Percentiles rank a stretch among this genome's conserved stretches.
Evolutionary conservation across 92 coral and sea anemone species (phyloP).

Genomic region (Porites lobata): DNA sequence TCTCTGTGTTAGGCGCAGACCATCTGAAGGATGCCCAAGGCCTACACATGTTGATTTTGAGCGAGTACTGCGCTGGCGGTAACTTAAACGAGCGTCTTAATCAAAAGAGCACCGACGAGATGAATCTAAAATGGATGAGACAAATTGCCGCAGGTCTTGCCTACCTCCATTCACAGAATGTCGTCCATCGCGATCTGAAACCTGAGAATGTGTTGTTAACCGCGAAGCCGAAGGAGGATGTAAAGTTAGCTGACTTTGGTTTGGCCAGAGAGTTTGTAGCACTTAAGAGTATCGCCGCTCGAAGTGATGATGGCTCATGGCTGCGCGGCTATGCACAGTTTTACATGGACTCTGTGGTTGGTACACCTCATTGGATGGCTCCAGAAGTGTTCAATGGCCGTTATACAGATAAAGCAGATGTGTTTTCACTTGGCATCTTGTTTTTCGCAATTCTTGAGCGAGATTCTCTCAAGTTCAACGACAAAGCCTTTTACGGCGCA

Average conservation of each 20-base stretch:
- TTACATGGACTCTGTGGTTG: conserved; percentile 61
- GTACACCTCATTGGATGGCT: neutral
- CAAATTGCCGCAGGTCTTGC: conserved; percentile 83
- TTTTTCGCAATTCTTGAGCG: too few species aligned
- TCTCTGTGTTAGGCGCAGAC: too few species aligned
- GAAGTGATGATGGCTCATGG: conserved; percentile 14
- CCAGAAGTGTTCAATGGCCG: too few species aligned
- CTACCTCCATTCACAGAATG: conserved; percentile 69
- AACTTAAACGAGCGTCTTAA: conserved; percentile 73
- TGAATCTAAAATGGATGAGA: conserved; percentile 83
- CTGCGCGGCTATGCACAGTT: neutral
- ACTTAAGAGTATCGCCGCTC: conserved; percentile 33
- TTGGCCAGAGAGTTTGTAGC: conserved; percentile 49
- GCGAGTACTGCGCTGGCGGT: too few species aligned
- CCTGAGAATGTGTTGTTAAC: conserved; percentile 85
- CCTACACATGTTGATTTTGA: too few species aligned
- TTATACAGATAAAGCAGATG: too few species aligned
- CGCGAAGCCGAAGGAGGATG: conserved; percentile 37
- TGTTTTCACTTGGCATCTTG: too few species aligned
- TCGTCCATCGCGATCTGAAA: conserved; percentile 91
- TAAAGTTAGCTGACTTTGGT: conserved; percentile 83
- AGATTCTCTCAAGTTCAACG: neutral
- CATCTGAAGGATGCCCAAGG: too few species aligned
- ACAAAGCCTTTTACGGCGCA: conserved; percentile 56
- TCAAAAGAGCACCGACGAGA: conserved; percentile 66